Conservation (phyloP, 2,797 vertebrate genomes). For the Phalanger gymnotis region DNA sequence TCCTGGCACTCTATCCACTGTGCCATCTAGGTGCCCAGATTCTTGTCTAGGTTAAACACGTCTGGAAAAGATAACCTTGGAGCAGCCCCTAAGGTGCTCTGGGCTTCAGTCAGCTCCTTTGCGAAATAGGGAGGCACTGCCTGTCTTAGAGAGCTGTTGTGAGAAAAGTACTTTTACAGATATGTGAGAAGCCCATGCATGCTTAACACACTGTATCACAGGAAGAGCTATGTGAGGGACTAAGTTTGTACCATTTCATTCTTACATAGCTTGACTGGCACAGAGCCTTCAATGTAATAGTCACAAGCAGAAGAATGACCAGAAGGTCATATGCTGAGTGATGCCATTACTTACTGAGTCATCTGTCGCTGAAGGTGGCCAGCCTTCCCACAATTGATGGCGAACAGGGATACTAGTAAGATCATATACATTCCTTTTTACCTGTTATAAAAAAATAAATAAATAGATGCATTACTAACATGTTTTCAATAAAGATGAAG, state of each 20-base stretch:
- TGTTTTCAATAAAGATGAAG: background rate
- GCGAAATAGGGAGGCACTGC: background rate
- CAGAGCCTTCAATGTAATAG: slow-evolving; percentile 12
- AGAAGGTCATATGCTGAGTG: slow-evolving; percentile 30
- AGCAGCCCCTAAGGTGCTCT: background rate
- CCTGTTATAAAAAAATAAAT: slow-evolving; percentile 84
- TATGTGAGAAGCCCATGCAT: background rate
- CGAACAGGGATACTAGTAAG: slow-evolving; percentile 99
- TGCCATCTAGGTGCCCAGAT: background rate
- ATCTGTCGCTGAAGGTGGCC: slow-evolving; percentile 94
- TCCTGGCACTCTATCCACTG: background rate
- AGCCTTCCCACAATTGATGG: slow-evolving; percentile 98
- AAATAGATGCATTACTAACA: background rate
- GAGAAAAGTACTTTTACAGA: background rate
- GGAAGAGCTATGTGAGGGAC: background rate
- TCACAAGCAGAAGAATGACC: slow-evolving; percentile 70
- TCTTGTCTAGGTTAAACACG: background rate
- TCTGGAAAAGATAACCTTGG: background rate
- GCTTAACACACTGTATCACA: background rate
- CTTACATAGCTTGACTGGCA: slow-evolving; percentile 29
- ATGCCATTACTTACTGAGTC: slow-evolving; percentile 91
- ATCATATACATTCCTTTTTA: slow-evolving; percentile 97
- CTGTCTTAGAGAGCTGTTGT: background rate
- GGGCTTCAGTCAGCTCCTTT: background rate
- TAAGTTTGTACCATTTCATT: slow-evolving; percentile 49